phyloP scores from a whole-genome alignment of 1,140 invertebrate genomes.

The Bicyclus anynana region DNA sequence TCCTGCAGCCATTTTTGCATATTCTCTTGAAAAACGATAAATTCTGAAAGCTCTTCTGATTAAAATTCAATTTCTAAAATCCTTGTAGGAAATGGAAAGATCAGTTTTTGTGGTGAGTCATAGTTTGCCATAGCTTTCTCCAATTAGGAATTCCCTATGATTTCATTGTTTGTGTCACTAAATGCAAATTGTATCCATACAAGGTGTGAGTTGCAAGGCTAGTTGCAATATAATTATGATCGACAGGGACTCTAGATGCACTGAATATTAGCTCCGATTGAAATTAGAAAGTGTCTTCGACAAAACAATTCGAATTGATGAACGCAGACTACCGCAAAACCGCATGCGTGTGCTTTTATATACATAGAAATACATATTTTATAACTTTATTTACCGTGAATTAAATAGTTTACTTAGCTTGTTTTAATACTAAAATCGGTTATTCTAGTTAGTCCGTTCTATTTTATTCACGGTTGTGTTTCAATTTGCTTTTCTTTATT shows the following conservation, averaged over 20 bases:
- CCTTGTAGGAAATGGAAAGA: neutral
- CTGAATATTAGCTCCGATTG: neutral
- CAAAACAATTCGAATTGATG: too few species aligned
- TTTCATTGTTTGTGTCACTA: constrained; percentile 8
- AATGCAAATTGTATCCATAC: constrained; percentile 1
- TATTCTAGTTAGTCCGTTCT: too few species aligned
- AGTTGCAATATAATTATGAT: neutral
- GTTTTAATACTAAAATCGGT: too few species aligned
- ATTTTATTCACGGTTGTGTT: too few species aligned
- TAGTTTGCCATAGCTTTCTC: constrained; percentile 16
- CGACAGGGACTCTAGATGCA: neutral
- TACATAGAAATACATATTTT: too few species aligned
- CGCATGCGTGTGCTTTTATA: too few species aligned
- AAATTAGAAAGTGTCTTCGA: neutral
- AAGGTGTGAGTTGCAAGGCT: neutral
- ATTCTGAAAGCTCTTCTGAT: neutral
- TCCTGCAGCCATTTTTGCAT: too few species aligned
- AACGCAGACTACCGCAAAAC: too few species aligned
- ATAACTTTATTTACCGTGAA: too few species aligned
- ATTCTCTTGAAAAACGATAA: neutral
- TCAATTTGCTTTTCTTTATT: too few species aligned
- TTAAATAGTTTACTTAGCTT: too few species aligned
- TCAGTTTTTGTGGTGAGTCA: constrained; percentile 1
- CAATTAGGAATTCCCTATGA: constrained; percentile 19
- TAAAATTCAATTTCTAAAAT: neutral